These are phyloP conservation scores for Lemur catta DNA, from an alignment of 2,797 vertebrate species.

Conservation along the genomic window DNA sequence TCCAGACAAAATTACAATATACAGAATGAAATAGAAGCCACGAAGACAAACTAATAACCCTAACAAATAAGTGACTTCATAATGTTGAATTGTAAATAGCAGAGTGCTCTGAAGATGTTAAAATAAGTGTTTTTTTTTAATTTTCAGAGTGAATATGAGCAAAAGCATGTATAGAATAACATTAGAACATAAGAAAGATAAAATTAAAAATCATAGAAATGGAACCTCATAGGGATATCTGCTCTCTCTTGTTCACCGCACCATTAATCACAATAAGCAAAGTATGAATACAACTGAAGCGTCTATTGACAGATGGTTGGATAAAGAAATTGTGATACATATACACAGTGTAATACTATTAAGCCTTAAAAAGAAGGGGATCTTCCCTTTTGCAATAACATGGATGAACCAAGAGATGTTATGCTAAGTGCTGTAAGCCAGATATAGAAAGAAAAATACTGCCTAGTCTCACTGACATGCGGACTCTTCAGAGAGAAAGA, in stretches of 20 bases:
- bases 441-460: not conserved
- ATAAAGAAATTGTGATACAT: not conserved
- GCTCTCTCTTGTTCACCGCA: not conserved
- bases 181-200: not conserved
- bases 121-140: not conserved
- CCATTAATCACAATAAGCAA: not conserved
- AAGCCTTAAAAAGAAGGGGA: not conserved
- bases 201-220: not conserved
- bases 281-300: not conserved
- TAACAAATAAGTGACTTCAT: not conserved
- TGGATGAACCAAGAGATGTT: not conserved
- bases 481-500: not conserved
- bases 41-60: not conserved
- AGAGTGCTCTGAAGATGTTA: not conserved
- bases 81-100: not conserved
- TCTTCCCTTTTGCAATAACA: not conserved
- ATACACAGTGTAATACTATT: not conserved
- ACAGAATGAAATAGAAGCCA: not conserved
- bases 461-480: no score
- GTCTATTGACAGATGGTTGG: not conserved
- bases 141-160: not conserved
- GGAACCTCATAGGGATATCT: not conserved
- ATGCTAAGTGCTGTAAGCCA: not conserved
- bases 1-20: not conserved
- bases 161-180: not conserved